Percentiles rank a stretch among this genome's conserved stretches.
These are phyloP conservation scores for Troglohyphantes excavatus DNA, from an alignment of 2,888 invertebrate genomes.

Conservation along the genomic window DNA sequence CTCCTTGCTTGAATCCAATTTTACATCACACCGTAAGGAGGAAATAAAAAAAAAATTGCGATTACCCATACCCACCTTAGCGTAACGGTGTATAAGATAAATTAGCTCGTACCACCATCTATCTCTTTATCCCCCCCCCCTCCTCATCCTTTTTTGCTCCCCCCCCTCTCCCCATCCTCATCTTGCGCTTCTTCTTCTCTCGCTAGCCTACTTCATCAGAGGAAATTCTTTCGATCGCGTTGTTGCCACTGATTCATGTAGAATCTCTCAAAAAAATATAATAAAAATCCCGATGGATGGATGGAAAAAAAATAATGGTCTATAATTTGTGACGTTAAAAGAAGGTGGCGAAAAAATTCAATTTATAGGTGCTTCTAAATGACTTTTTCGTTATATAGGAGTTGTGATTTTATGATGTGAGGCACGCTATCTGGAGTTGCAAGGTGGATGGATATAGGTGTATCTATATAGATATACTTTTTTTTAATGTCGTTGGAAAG, in stretches of 20 bases:
- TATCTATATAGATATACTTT: slow-evolving; percentile 63
- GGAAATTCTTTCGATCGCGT: slow-evolving; percentile 71
- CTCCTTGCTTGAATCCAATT: slow-evolving; percentile 65
- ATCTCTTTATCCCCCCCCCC: slow-evolving; percentile 57
- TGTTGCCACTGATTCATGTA: slow-evolving; percentile 73
- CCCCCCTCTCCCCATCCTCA: slow-evolving; percentile 15
- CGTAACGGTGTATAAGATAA: slow-evolving; percentile 77
- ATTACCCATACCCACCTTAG: slow-evolving; percentile 67
- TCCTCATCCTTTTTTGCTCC: not conserved
- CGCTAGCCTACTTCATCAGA: slow-evolving; percentile 70
- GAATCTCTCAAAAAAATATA: slow-evolving; percentile 44
- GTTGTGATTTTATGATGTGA: slow-evolving; percentile 73
- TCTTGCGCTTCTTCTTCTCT: slow-evolving; percentile 9
- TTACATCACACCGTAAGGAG: slow-evolving; percentile 69
- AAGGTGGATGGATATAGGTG: slow-evolving; percentile 10
- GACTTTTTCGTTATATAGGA: slow-evolving; percentile 66
- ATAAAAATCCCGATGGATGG: slow-evolving; percentile 6
- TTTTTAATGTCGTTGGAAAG: slow-evolving; percentile 37
- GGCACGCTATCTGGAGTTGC: slow-evolving; percentile 42
- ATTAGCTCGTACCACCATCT: slow-evolving; percentile 68
- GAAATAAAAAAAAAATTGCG: slow-evolving; percentile 54
- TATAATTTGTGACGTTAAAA: slow-evolving; percentile 76
- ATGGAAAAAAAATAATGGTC: slow-evolving; percentile 51
- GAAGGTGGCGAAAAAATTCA: slow-evolving; percentile 76
- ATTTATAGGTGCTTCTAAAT: slow-evolving; percentile 61